Base-by-base conservation (phyloP, 2,113 vertebrate species). In the Labeo rohita region DNA sequence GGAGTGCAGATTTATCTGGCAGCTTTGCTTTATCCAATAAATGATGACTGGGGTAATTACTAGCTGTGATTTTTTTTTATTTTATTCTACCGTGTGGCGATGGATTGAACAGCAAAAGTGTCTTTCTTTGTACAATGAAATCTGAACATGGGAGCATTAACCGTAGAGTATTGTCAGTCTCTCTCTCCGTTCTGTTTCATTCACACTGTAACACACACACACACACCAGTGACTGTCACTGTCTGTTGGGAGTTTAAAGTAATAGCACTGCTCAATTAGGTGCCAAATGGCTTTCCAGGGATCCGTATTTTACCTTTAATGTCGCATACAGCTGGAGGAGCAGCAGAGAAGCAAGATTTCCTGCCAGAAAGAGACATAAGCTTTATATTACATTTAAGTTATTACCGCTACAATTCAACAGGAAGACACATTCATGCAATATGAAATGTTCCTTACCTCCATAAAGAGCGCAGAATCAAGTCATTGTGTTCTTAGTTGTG, bases 261-360 rank as follows among this genome's bases (percentile, higher is more conserved):
- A 94, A 95, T 95, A 95, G 92, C 89, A 93, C 93, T 94, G 94
- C 93, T 95, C 94, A 95, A 95, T 95, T 95, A 95, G 93, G 92
- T 94, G 92, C 94, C 94, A 94, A 94, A 95, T 95, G 93, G 93
- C 93, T 95, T 95, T 93, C 94, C 91, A 89, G 93, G 91, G 93
- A 93, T 90, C 89, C 90, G 90, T 95, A 94, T 95, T 95, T 95
- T 91, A 95, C 93, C 92, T 93, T 90, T 92, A 92, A 91, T 92
- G 92, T 92, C 90, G 90, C 89, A 87, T 93, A 91, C 91, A 93
- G 93, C 88, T 92, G 93, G 93, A 90, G 92, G 78, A 84, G 83
- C 90, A 89, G 88, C 89, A 90, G 86, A 92, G 91, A 91, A 91
- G 92, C 90, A 91, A 52, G 54, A 87, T 88, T 87, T 83, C 92